A percentile compares a stretch with the other conserved stretches of the same genome.
Evolutionary conservation across 2,888 invertebrate genomes (phyloP).

Genomic region (Acleris literana): DNA sequence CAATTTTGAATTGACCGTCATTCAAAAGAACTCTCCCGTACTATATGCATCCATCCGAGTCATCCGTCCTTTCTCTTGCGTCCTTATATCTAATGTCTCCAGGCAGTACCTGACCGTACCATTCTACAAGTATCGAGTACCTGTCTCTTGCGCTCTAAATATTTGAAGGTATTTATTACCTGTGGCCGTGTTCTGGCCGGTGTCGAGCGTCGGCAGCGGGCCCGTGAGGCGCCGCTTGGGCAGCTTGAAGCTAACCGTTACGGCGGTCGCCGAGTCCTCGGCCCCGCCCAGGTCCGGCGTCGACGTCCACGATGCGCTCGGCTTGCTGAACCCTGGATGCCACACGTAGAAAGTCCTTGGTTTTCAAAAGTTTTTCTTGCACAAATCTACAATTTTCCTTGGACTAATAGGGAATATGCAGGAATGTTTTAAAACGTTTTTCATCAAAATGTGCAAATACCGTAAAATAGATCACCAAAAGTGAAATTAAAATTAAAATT

Average conservation of each 20-base stretch:
- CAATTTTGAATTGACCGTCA: neutral
- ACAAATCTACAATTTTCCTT: too few species aligned
- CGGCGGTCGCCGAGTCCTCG: conserved; percentile 84
- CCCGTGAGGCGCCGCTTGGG: conserved; percentile 86
- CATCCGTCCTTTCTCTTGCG: too few species aligned
- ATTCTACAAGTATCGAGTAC: conserved; percentile 6
- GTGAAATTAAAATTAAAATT: too few species aligned
- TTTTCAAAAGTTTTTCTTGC: too few species aligned
- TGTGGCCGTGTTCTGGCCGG: conserved; percentile 65
- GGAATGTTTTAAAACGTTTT: too few species aligned
- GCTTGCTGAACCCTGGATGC: conserved; percentile 69
- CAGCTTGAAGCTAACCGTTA: conserved; percentile 87
- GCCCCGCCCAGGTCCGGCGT: conserved; percentile 90
- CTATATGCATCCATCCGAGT: too few species aligned
- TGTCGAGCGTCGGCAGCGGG: conserved; percentile 80
- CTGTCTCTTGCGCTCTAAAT: conserved; percentile 6
- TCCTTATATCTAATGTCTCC: too few species aligned
- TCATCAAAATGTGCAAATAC: too few species aligned
- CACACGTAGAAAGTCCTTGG: neutral
- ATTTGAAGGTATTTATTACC: conserved; percentile 15
- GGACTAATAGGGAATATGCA: too few species aligned
- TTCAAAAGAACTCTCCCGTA: too few species aligned
- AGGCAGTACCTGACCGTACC: conserved; percentile 54
- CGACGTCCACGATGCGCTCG: conserved; percentile 89
- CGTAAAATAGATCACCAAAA: too few species aligned